Base-by-base conservation (phyloP, 1,140 invertebrate species). In the Alviniconcha marisindica region DNA sequence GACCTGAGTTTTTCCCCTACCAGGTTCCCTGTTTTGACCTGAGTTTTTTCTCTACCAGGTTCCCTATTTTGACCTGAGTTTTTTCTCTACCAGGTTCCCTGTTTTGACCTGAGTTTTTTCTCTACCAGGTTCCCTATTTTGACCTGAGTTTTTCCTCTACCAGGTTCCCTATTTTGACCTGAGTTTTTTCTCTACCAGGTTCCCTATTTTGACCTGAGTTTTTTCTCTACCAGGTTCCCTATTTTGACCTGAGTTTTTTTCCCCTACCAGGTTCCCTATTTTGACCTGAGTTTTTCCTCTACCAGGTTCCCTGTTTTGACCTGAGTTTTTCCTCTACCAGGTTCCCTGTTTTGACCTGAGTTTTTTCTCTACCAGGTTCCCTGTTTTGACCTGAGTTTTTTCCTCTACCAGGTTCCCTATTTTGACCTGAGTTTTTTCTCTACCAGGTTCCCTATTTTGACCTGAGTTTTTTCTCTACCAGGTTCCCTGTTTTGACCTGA, bases 121-220 rank as follows among this genome's bases (percentile, higher is more conserved):
- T 36, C 42, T 7, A 1, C 10, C 71, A 73, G 71, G 28, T 73
- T 38, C 71, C 71, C 2, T 40, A 21, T n/a, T 73, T n/a, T n/a
- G n/a, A n/a, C n/a, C n/a, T n/a, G n/a, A n/a, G 2, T 40, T 18
- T 73, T 36, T 73, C 10, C 42, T 36, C 42, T 7, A 1, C 10
- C 71, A 73, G 71, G 28, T 73, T 38, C 71, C 71, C 2, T 40
- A 21, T n/a, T 73, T n/a, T n/a, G n/a, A n/a, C n/a, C n/a, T n/a
- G n/a, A n/a, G 2, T 40, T 18, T 73, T 36, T 73, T 18, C 42
- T 36, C 42, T 7, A 1, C 10, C 71, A 73, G 71, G 28, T 73
- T 38, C 71, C 71, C 2, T 40, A 21, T n/a, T 73, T n/a, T n/a
- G n/a, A n/a, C n/a, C n/a, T n/a, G n/a, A n/a, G 2, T 40, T 18